Base-by-base conservation (phyloP, 2,113 vertebrate species). In the Gobio gobio region DNA sequence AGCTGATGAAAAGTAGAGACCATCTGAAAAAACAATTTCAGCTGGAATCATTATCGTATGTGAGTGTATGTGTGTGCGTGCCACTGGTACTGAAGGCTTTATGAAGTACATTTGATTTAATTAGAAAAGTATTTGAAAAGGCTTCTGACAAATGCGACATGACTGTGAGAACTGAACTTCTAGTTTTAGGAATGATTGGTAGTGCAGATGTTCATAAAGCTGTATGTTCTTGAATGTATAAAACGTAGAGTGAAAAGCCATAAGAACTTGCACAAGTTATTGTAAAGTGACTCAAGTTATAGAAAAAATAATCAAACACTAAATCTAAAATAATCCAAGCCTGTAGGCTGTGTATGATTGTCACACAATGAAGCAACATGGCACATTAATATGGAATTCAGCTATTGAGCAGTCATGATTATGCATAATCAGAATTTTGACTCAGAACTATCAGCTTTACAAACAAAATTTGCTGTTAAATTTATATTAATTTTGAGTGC, bases 11-110 rank as follows among this genome's bases (percentile, higher is more conserved):
- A 72, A 45, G 59, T 68, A 14, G 56, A 36, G 61, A 66, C 66
- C 45, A 83, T 85, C 73, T 85, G 63, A 85, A 56, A 36, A 83
- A 56, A 33, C 51, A 22, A 74, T 86, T 81, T 61, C 24, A 85
- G 64, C 78, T 33, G 36, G 1, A 18, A 61, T 61, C 26, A 20
- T 59, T 59, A 78, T 58, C 18, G 33, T 24, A 29, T 40, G 64
- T 40, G 29, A 68, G 20, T 82, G 68, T 82, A 22, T 64, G 26
- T 33, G 29, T 61, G 51, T 47, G 29, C 61, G 40, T 47, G 29
- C 78, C 5, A 16, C 43, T 51, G 16, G 61, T 66, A 63, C 79
- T 66, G 61, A 81, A 64, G 59, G 36, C 24, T 64, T 80, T 64
- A 64, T 64, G 78, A 64, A 66, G 61, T 36, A 20, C 8, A 54